Base-by-base conservation (phyloP, 2,888 invertebrate genomes). In the Keiferia lycopersicella region DNA sequence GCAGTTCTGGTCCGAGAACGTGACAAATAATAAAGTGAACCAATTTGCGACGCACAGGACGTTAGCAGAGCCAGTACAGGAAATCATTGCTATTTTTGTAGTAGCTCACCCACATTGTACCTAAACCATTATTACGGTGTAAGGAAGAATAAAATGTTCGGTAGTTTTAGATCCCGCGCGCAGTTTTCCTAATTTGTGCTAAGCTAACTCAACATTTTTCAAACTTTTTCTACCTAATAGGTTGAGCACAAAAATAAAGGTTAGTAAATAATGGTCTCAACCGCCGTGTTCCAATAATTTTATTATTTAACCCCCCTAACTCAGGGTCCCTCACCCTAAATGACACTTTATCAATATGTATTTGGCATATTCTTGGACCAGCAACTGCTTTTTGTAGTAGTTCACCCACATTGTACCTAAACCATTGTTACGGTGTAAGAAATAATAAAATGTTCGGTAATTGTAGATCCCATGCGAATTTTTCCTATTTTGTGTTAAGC, bases 271-370 rank as follows among this genome's bases (percentile, higher is more conserved):
- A 45, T 16, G 45, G 45, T 6, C 7, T 8, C 45, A n/a, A 45
- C 16, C 8, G 45, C 45, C 16, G 3, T 16, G n/a, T 45, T 45
- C 16, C 45, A 45, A 45, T 45, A 45, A 45, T 45, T 45, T n/a
- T 16, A 16, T 45, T 45, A 45, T n/a, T n/a, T 4, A 16, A 1
- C 48, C 20, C 20, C 20, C 10, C 11, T 11, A 10, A 14, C 6
- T 22, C 48, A 10, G 18, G 10, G 18, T 18, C 48, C 48, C 22
- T 14, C 58, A 59, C 64, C 34, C 60, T 53, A 57, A 65, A 64
- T 65, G 64, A 66, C 64, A 65, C 53, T 60, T 57, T 53, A 63
- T 63, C 53, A 45, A 59, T 51, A 60, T 58, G 50, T 18, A n/a
- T n/a, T n/a, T n/a, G n/a, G n/a, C n/a, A n/a, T n/a, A n/a, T n/a